These are phyloP conservation scores for Neopipo cinnamomea DNA, from an alignment of 2,113 vertebrate genomes.

Conservation along the genomic window DNA sequence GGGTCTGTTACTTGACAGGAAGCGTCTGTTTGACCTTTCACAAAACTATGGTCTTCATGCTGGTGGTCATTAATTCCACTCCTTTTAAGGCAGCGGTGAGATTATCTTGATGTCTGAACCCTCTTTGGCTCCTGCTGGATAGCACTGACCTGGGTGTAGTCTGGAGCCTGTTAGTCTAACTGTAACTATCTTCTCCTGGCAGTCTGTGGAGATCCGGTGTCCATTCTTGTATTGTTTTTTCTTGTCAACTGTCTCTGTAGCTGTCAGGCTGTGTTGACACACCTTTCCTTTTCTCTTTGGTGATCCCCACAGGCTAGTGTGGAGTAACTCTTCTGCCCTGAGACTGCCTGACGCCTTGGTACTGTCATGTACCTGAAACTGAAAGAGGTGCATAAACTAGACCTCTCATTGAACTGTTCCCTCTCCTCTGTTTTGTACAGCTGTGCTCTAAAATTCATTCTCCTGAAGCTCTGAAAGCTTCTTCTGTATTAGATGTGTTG, in stretches of 20 bases:
- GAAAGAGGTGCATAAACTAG: not conserved
- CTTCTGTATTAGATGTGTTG: not conserved
- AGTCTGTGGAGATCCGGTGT: not conserved
- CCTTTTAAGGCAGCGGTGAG: slow-evolving; percentile 22
- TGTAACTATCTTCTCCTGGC: not conserved
- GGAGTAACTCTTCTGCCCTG: not conserved
- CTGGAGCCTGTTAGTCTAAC: not conserved
- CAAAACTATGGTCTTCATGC: slow-evolving; percentile 6
- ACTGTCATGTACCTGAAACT: not conserved
- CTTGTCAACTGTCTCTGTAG: not conserved
- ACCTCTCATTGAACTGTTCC: not conserved
- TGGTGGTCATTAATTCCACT: slow-evolving; percentile 49
- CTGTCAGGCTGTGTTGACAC: not conserved
- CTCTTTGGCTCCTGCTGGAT: not conserved
- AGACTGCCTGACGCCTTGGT: not conserved
- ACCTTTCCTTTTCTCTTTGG: slow-evolving; percentile 14
- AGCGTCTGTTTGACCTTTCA: slow-evolving; percentile 21
- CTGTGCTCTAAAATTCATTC: not conserved
- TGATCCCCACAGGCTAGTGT: not conserved
- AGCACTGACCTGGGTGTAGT: slow-evolving; percentile 43
- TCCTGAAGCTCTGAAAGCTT: not conserved
- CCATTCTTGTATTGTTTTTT: not conserved
- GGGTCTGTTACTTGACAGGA: not conserved
- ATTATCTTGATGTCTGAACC: slow-evolving; percentile 32
- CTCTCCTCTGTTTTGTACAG: not conserved